Conservation (phyloP, 2,113 vertebrate species). For the Micronisus gabar region DNA sequence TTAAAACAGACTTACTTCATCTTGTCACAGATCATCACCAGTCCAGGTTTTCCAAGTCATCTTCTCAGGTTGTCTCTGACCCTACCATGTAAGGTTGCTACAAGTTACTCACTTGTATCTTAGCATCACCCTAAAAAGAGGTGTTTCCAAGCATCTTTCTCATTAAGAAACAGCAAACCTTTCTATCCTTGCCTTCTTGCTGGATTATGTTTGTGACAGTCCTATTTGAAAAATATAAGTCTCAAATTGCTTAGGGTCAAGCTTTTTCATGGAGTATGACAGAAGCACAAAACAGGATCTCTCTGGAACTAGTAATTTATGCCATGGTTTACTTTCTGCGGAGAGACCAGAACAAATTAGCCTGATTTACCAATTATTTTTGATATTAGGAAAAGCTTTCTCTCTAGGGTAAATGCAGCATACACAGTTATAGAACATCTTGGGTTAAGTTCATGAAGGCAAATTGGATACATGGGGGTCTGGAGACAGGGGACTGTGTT, state of each 20-base stretch:
- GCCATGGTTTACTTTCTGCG: neutral
- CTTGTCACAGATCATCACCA: neutral
- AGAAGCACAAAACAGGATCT: neutral
- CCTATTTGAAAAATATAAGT: neutral
- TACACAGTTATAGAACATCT: neutral
- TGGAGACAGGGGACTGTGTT: fast-evolving
- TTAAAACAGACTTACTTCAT: neutral
- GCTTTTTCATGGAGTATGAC: neutral
- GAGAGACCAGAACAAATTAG: neutral
- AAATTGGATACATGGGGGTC: neutral
- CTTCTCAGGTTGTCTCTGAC: neutral
- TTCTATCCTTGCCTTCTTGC: neutral
- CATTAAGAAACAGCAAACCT: neutral
- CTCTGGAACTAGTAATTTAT: neutral
- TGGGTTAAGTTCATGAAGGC: neutral
- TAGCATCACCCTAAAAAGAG: neutral
- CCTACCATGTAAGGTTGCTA: neutral
- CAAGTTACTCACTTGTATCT: neutral
- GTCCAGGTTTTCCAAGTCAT: neutral
- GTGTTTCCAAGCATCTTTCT: neutral
- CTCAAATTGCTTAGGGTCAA: neutral
- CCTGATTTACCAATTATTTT: neutral
- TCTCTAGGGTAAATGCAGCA: neutral
- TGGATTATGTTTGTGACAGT: neutral
- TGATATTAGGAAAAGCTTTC: neutral